Percentiles rank a stretch among this genome's conserved stretches.
Conservation (phyloP, 2,113 vertebrate genomes). For the Ivindomyrus marchei region DNA sequence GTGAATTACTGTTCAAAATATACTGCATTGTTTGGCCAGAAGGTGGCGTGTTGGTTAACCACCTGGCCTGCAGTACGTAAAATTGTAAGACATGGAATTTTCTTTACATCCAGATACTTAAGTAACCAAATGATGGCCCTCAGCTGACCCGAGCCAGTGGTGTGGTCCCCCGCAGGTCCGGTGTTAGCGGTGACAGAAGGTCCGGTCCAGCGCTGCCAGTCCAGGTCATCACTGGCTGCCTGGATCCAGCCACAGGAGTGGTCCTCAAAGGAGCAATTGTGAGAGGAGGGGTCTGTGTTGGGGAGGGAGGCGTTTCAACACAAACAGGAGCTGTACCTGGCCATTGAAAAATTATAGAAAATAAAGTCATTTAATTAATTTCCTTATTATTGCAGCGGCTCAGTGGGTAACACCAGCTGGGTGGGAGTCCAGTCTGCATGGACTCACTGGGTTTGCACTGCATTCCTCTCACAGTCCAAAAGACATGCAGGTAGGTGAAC, state of each 20-base stretch:
- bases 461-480: background rate
- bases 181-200: conserved; percentile 54
- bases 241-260: conserved; percentile 55
- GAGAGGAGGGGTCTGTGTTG: conserved; percentile 40
- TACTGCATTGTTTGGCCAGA: background rate
- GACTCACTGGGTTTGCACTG: background rate
- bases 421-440: background rate
- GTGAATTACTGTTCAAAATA: background rate
- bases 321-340: background rate
- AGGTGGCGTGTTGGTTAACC: background rate
- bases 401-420: background rate
- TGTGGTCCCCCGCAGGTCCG: conserved; percentile 60
- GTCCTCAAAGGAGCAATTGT: conserved; percentile 54
- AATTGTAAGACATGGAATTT: background rate
- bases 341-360: background rate
- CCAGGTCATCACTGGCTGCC: conserved; percentile 47
- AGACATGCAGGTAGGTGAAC: background rate
- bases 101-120: background rate
- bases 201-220: conserved; percentile 50
- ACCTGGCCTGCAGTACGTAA: background rate
- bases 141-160: conserved; percentile 47
- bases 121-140: background rate
- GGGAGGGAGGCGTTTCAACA: background rate
- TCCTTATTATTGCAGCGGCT: background rate
- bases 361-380: background rate